Evolutionary conservation across 2,113 vertebrate species (phyloP).

Genomic region (Canis aureus): DNA sequence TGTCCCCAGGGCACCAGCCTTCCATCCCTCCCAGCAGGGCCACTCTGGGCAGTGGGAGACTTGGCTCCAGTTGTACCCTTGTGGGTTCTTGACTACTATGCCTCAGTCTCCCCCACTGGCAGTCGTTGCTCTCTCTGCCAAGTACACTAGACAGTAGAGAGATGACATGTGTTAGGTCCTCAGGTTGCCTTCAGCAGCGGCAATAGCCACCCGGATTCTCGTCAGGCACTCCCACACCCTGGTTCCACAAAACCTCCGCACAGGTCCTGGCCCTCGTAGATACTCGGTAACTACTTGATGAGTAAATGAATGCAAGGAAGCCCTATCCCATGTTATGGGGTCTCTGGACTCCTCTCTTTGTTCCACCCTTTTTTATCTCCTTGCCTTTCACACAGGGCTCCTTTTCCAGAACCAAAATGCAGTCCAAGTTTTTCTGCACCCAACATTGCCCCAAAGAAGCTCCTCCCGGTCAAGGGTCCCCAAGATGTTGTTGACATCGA

Average conservation of each 20-base stretch:
- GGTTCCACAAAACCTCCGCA: not conserved
- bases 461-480: not conserved
- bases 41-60: no score
- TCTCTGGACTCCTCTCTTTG: not conserved
- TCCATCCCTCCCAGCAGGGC: not conserved
- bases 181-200: not conserved
- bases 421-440: not conserved
- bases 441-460: not conserved
- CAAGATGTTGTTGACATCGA: not conserved
- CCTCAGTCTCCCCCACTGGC: not conserved
- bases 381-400: not conserved
- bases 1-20: not conserved
- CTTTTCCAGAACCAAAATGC: not conserved
- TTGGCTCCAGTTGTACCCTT: not conserved
- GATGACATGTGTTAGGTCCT: not conserved
- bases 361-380: not conserved
- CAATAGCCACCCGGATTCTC: not conserved
- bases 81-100: not conserved
- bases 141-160: not conserved
- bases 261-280: not conserved
- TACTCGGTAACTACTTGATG: not conserved
- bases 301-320: not conserved
- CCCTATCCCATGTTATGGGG: not conserved
- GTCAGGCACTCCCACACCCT: not conserved
- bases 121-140: not conserved